Base-by-base conservation (phyloP, 2,113 vertebrate genomes). In the Chinchilla lanigera region DNA sequence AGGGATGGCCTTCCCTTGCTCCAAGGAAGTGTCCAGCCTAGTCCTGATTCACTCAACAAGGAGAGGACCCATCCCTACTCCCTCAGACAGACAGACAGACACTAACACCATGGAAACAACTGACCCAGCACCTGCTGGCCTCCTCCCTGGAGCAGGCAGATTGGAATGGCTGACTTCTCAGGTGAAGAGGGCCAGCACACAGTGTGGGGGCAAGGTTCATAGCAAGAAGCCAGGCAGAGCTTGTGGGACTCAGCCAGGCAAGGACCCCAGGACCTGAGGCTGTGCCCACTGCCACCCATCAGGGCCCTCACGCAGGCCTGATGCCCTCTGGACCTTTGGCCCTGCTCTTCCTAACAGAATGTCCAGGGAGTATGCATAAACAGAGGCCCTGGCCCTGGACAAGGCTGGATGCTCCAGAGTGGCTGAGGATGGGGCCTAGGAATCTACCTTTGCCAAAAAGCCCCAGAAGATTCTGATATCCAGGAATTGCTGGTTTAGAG, bases 1-100 rank as follows among this genome's bases (percentile, higher is more conserved):
- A 65, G 26, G 9, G 2, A 6, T 38, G 33, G n/a, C 3, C 19
- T 56, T 9, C 19, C 19, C 8, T 6, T 33, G 2, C n/a, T 54
- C 67, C 22, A 9, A 41, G 44, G 38, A 93, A 81, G 28, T 26
- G 0, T 24, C 50, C 54, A 60, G 38, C 5, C 54, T 41, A 38
- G 2, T 5, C 50, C 4, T 22, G 54, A 47, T 0, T 3, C 1
- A 12, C 17, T 44, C 1, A 0, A 20, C 56, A 38, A 61, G 85
- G 16, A 83, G 3, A 94, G 26, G 7, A 44, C 13, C 65, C 9
- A 3, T 7, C 3, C 20, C 82, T 13, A 9, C 30, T 92, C 60
- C 17, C 71, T 85, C 71, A 56, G 58, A 67, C 5, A 11, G 4
- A 35, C 33, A 52, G 44, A 33, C 28, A 47, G 38, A 83, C 13